Percentiles rank a stretch among this genome's conserved stretches.
These are phyloP conservation scores for Drosophila infuscata DNA, from an alignment of 2,888 invertebrate species.

Conservation along the genomic window DNA sequence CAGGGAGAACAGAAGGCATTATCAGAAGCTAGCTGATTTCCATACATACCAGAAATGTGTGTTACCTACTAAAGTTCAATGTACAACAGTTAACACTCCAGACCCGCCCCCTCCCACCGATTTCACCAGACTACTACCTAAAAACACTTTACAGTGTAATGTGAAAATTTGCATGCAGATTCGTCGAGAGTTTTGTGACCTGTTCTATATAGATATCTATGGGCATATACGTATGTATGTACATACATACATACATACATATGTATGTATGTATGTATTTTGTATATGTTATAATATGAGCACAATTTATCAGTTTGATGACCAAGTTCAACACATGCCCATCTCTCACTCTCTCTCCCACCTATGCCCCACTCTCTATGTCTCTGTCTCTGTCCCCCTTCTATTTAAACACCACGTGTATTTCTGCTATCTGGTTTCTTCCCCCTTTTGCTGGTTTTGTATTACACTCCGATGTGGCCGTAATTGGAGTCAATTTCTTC, in stretches of 20 bases:
- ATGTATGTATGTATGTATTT: neutral
- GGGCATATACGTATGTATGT: neutral
- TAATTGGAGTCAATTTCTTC: conserved; percentile 42
- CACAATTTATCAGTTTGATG: conserved; percentile 32
- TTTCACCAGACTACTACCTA: neutral
- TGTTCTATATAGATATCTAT: neutral
- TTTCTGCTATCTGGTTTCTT: neutral
- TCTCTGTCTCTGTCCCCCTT: neutral
- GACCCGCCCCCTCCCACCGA: no score
- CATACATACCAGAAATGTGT: neutral
- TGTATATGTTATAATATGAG: neutral
- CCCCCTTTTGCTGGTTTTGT: conserved; percentile 9
- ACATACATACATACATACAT: neutral
- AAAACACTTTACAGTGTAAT: conserved; percentile 48
- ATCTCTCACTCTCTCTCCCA: no score
- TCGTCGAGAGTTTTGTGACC: conserved; percentile 11
- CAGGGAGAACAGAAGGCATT: neutral
- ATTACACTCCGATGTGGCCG: conserved; percentile 40
- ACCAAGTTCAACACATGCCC: conserved; percentile 42
- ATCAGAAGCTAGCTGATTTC: neutral
- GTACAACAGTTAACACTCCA: conserved; percentile 47
- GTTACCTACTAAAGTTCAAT: conserved; percentile 59
- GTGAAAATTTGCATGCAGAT: conserved; percentile 63
- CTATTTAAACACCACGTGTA: conserved; percentile 1
- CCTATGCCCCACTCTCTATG: neutral